Conservation (phyloP, 64 coral and sea anemone genomes). For the Catalaphyllia jardinei region DNA sequence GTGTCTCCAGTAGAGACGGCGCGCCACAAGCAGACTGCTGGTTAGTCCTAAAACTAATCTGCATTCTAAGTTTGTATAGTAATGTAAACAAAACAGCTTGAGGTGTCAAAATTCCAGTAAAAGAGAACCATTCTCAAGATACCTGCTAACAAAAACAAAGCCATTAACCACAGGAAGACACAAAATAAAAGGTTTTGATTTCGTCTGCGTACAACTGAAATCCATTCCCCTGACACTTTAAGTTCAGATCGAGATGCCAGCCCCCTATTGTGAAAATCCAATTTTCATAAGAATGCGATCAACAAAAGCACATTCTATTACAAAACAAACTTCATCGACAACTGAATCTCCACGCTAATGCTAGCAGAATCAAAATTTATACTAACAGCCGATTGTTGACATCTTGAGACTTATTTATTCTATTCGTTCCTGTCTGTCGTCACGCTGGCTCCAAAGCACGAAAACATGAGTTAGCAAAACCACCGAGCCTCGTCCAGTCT, state of each 20-base stretch:
- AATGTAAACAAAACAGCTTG: background rate
- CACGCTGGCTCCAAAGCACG: background rate
- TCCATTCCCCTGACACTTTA: background rate
- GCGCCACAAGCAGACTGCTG: background rate
- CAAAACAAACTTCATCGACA: background rate
- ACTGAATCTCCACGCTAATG: no score
- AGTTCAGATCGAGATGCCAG: background rate
- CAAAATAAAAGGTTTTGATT: background rate
- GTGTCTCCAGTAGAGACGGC: no score
- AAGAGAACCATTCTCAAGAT: background rate
- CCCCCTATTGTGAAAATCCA: background rate
- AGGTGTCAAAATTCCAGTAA: background rate
- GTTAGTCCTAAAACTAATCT: background rate
- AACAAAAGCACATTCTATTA: background rate
- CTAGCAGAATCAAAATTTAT: background rate
- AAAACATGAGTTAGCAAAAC: background rate
- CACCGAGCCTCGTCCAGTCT: background rate
- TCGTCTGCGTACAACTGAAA: no score
- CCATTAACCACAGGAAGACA: background rate
- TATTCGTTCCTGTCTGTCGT: no score
- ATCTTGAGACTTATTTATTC: constrained; percentile 1
- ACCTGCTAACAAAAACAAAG: background rate
- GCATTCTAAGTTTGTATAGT: background rate
- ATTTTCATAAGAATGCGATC: constrained; percentile 9
- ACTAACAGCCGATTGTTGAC: background rate